These are phyloP conservation scores for Ceramica pisi DNA, from an alignment of 2,888 invertebrate genomes.

Conservation along the genomic window DNA sequence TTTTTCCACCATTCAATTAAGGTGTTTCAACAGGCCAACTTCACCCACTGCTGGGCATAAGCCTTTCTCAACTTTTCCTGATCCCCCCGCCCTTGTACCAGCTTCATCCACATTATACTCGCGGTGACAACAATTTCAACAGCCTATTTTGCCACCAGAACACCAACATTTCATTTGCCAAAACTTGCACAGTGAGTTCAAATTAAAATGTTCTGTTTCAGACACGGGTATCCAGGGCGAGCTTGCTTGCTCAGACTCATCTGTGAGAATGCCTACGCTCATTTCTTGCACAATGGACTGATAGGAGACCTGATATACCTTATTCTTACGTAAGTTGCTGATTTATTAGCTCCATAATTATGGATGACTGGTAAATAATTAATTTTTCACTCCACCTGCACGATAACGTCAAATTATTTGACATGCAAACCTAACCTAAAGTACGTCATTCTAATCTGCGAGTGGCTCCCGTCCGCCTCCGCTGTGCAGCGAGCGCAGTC, in stretches of 20 bases:
- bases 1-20: too few relatives aligned
- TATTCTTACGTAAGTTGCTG: constrained; percentile 92
- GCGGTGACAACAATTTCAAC: not conserved
- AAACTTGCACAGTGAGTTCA: not conserved
- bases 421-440: too few relatives aligned
- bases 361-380: too few relatives aligned
- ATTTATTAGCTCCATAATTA: too few relatives aligned
- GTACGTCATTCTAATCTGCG: too few relatives aligned
- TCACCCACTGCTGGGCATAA: not conserved
- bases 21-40: not conserved
- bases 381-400: too few relatives aligned
- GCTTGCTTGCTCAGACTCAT: constrained; percentile 92
- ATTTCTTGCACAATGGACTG: constrained; percentile 92
- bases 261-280: constrained; percentile 91
- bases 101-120: not conserved
- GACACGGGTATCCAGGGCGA: constrained; percentile 91
- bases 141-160: not conserved
- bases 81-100: not conserved
- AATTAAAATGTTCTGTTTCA: constrained; percentile 65
- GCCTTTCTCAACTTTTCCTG: not conserved
- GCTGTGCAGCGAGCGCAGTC: too few relatives aligned
- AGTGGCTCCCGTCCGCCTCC: too few relatives aligned
- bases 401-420: too few relatives aligned
- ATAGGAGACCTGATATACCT: constrained; percentile 92
- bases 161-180: not conserved